phyloP scores from a whole-genome alignment of 2,113 vertebrate species.

The Ictalurus furcatus region DNA sequence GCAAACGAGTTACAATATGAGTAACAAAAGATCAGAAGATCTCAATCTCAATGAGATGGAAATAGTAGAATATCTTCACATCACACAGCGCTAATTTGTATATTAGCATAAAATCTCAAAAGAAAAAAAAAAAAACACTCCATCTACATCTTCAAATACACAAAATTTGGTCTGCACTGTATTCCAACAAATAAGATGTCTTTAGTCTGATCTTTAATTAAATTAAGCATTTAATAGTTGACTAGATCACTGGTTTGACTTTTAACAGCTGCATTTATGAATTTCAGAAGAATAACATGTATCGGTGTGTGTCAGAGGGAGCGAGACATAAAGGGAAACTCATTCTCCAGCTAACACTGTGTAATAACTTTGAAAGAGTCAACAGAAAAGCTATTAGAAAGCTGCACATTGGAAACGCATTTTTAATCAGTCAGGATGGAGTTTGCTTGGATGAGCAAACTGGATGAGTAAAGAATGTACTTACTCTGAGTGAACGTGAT shows the following conservation, averaged over 20 bases:
- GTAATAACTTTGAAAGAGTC: slow-evolving; percentile 28
- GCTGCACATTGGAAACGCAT: not conserved
- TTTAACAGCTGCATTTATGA: not conserved
- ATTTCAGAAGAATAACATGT: not conserved
- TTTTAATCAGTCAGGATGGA: slow-evolving; percentile 22
- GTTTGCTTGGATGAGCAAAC: slow-evolving; percentile 25
- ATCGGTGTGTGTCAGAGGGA: not conserved
- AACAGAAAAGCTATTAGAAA: slow-evolving; percentile 31
- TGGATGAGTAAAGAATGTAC: slow-evolving; percentile 11
- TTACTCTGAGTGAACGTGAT: not conserved
- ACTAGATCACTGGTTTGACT: not conserved
- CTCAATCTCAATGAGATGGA: not conserved
- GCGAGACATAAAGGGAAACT: not conserved
- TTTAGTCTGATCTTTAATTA: not conserved
- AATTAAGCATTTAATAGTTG: not conserved
- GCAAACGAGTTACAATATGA: not conserved
- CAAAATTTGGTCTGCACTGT: not conserved
- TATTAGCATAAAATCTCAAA: not conserved
- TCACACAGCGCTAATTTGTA: not conserved
- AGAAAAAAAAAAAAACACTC: not conserved
- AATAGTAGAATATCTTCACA: not conserved
- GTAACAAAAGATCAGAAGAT: not conserved
- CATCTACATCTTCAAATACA: not conserved
- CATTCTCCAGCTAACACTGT: not conserved
- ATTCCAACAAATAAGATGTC: not conserved